phyloP scores from a whole-genome alignment of 1,140 invertebrate species.

The Venustaconcha ellipsiformis region DNA sequence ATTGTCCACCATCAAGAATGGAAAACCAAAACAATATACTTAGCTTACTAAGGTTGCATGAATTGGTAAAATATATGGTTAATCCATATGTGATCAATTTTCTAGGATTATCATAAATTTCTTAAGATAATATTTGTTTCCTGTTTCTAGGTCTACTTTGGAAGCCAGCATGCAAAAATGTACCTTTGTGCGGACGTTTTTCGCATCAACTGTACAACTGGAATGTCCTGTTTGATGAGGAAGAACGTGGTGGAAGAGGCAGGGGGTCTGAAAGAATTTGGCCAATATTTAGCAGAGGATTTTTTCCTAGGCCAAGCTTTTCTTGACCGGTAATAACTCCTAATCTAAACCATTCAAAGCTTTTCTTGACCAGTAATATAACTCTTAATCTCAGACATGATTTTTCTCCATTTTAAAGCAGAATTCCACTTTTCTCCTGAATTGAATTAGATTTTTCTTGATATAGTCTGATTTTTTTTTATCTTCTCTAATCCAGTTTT shows the following conservation, averaged over 20 bases:
- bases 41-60: background rate
- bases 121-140: background rate
- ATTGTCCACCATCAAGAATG: background rate
- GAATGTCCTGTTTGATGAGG: constrained; percentile 96
- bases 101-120: background rate
- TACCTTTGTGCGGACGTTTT: constrained; percentile 93
- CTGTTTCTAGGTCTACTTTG: constrained; percentile 87
- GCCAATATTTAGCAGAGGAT: constrained; percentile 97
- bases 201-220: constrained; percentile 96
- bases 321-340: constrained; percentile 74
- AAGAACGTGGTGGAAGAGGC: constrained; percentile 91
- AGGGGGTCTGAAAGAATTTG: constrained; percentile 91
- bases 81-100: background rate
- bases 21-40: background rate
- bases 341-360: no score
- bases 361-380: no score
- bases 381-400: no score
- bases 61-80: background rate
- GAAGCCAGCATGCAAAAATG: constrained; percentile 94
- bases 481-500: no score
- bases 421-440: no score
- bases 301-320: constrained; percentile 97
- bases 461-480: no score
- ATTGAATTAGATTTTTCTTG: no score
- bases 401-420: no score